These are phyloP conservation scores for Hypomecis atomaria DNA, from an alignment of 2,888 invertebrate genomes.

Conservation along the genomic window DNA sequence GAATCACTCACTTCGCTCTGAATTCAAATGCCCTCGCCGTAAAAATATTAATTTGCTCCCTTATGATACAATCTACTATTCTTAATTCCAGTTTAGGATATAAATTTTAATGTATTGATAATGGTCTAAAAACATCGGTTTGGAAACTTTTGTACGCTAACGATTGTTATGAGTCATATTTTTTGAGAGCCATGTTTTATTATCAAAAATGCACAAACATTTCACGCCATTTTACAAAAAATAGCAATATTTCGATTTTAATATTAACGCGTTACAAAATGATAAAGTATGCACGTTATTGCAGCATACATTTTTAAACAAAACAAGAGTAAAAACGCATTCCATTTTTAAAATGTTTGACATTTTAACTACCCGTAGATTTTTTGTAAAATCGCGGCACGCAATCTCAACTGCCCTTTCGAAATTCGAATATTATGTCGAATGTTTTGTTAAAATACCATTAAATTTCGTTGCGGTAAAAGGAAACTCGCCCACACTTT, in stretches of 20 bases:
- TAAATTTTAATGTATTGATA: not conserved
- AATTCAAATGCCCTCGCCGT: too few species aligned
- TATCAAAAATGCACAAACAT: not conserved
- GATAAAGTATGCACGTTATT: conserved; percentile 35
- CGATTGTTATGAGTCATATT: too few species aligned
- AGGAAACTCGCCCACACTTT: conserved; percentile 4
- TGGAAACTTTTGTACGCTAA: too few species aligned
- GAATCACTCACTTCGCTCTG: too few species aligned
- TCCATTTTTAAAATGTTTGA: conserved; percentile 34
- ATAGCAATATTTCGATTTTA: conserved; percentile 31
- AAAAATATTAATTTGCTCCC: too few species aligned
- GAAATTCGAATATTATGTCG: conserved; percentile 9
- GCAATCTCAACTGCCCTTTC: conserved; percentile 19
- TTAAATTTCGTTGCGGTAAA: not conserved
- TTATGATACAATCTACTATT: too few species aligned
- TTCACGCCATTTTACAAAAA: conserved; percentile 16
- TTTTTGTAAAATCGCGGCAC: conserved; percentile 26
- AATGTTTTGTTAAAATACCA: conserved; percentile 19
- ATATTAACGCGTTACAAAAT: conserved; percentile 37
- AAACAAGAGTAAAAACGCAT: conserved; percentile 31
- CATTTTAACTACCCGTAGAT: conserved; percentile 32
- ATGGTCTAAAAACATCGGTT: too few species aligned
- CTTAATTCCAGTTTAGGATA: not conserved
- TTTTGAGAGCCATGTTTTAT: not conserved
- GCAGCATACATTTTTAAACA: conserved; percentile 36